Base-by-base conservation (phyloP, 35 echinoderm and acorn worm species). In the Chiridota heheva region DNA sequence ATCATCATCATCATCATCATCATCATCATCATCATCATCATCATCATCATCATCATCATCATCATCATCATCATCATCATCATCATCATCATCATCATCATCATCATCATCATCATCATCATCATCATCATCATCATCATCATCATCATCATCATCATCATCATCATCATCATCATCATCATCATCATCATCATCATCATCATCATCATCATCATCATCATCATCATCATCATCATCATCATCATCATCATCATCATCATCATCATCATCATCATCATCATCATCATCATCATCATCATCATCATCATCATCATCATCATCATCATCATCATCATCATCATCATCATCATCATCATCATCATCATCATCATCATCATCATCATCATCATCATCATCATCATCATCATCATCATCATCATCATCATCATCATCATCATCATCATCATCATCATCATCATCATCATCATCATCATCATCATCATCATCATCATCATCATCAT, bases 341-440 rank as follows among this genome's bases (percentile, higher is more conserved):
- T 39, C 33, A 70, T 0, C 38, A 42, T n/a, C 12, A 70, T 42
- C 67, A 70, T 24, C 67, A 70, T 70, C 18, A 70, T 24, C 2
- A 70, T 17, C 7, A 6, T 1, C 31, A 42, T 0, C 35, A 70
- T 7, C 67, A 42, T 43, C 37, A 39, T 12, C 67, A 70, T 26
- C 67, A 42, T 6, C 33, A 70, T 42, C 5, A 70, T 73, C 70
- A 51, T 26, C 70, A 0, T 48, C 42, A 74, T 34, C 72, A 76
- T 25, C 72, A 76, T 6, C 46, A 76, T 5, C 44, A 5, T 58
- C 24, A 49, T 76, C 24, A 76, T 28, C 70, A 51, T 16, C 40
- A 51, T 74, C 42, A 74, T 28, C 70, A 55, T 73, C 42, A 51
- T 49, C 70, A 74, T 76, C 72, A 55, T 76, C 72, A 0, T 76